A percentile compares a stretch with the other conserved stretches of the same genome.
Evolutionary conservation across 2,888 invertebrate species (phyloP).

Genomic region (Agonum fuliginosum): DNA sequence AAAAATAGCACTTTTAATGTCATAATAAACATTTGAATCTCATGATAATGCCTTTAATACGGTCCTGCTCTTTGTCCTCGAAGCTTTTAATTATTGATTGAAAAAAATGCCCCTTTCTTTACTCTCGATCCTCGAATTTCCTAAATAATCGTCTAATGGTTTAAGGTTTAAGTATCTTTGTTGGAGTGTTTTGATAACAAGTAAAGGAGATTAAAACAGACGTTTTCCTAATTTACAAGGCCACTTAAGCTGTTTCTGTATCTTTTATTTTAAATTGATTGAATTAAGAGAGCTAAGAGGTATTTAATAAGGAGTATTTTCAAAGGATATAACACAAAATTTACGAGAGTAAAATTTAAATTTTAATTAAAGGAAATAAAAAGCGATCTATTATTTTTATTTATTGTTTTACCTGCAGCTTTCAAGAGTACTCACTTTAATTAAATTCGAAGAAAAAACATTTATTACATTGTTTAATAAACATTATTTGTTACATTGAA

Average conservation of each 20-base stretch:
- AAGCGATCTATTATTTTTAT: slow-evolving; percentile 3
- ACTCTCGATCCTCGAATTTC: background rate
- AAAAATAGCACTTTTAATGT: too few species aligned
- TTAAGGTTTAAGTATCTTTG: slow-evolving; percentile 5
- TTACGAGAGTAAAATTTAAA: background rate
- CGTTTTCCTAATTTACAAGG: slow-evolving; percentile 2
- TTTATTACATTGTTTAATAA: too few species aligned
- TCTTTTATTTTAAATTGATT: slow-evolving; percentile 10
- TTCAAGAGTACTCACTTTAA: background rate
- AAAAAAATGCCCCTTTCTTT: background rate
- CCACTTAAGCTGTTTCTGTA: slow-evolving; percentile 10
- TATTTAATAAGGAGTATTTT: slow-evolving; percentile 9
- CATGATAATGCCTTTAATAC: too few species aligned
- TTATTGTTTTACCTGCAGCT: slow-evolving; percentile 2
- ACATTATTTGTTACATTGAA: background rate
- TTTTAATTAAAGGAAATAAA: slow-evolving; percentile 16
- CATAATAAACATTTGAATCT: too few species aligned
- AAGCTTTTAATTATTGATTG: slow-evolving; percentile 35
- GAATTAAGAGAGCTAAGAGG: background rate
- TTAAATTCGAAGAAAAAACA: background rate
- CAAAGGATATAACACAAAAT: background rate
- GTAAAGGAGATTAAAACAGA: background rate
- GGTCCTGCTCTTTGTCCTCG: too few species aligned
- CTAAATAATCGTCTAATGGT: background rate
- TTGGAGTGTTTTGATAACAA: slow-evolving; percentile 25